A percentile compares a stretch with the other conserved stretches of the same genome.
These are phyloP conservation scores for Proteles cristata DNA, from an alignment of 2,113 vertebrate species.

Conservation along the genomic window DNA sequence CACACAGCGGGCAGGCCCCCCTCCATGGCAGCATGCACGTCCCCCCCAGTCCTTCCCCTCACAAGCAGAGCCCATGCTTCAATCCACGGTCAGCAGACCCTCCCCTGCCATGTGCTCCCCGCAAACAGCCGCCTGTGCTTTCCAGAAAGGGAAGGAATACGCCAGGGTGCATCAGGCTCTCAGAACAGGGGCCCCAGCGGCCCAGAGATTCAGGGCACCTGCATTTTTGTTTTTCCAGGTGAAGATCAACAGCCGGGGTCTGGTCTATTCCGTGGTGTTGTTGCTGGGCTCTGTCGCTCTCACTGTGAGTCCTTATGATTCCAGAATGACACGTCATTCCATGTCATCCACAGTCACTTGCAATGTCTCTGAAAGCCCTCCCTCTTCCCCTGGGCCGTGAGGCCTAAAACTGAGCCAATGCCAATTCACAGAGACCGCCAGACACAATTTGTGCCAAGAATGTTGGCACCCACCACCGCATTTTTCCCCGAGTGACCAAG, in stretches of 20 bases:
- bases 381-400: background rate
- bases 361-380: background rate
- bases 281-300: conserved; percentile 96
- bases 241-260: conserved; percentile 96
- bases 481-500: background rate
- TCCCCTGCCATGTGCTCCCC: fast-evolving
- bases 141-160: background rate
- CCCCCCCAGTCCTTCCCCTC: background rate
- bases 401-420: background rate
- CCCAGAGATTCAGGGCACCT: background rate
- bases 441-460: background rate
- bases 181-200: background rate
- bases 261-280: conserved; percentile 96
- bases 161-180: fast-evolving
- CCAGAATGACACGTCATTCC: fast-evolving
- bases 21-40: fast-evolving
- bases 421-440: background rate
- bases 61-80: background rate
- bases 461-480: fast-evolving
- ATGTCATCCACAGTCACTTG: fast-evolving
- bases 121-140: background rate
- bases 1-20: background rate
- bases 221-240: conserved; percentile 86
- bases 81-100: background rate
- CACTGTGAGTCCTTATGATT: conserved; percentile 89